These are phyloP conservation scores for Phoeniculus purpureus DNA, from an alignment of 2,797 vertebrate genomes.

Conservation along the genomic window DNA sequence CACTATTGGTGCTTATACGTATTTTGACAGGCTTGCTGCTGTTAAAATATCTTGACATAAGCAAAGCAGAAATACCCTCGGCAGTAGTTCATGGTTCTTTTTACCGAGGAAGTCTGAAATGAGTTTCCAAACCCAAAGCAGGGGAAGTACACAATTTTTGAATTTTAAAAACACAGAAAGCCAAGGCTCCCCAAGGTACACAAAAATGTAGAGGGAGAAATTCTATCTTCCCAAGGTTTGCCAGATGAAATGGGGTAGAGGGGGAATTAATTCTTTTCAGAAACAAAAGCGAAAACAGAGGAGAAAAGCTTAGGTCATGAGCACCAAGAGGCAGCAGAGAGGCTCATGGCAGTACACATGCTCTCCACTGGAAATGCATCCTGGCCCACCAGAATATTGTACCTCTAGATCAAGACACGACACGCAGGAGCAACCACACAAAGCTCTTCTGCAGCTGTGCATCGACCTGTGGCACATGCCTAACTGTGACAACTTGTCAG, in stretches of 20 bases:
- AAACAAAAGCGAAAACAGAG: conserved; percentile 19
- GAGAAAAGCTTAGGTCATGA: neutral
- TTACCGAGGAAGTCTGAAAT: conserved; percentile 50
- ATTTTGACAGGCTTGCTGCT: conserved; percentile 35
- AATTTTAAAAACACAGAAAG: conserved; percentile 58
- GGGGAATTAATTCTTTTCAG: conserved; percentile 11
- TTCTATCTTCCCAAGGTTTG: conserved; percentile 38
- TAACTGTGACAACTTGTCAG: neutral
- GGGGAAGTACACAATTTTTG: conserved; percentile 44
- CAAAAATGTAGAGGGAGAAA: conserved; percentile 55
- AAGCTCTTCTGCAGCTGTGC: fast-evolving
- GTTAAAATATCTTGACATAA: conserved; percentile 29
- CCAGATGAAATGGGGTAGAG: conserved; percentile 48
- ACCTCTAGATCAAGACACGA: fast-evolving
- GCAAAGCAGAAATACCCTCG: conserved; percentile 16
- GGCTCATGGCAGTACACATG: neutral
- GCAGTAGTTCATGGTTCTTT: conserved; percentile 22
- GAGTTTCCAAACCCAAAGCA: conserved; percentile 47
- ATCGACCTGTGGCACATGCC: neutral
- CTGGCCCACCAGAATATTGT: neutral
- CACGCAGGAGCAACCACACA: neutral
- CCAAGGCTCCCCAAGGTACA: conserved; percentile 29
- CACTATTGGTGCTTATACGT: neutral
- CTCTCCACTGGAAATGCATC: neutral
- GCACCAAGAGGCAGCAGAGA: neutral